phyloP scores from a whole-genome alignment of 2,888 invertebrate genomes.

The Oxyteleia sp. region DNA sequence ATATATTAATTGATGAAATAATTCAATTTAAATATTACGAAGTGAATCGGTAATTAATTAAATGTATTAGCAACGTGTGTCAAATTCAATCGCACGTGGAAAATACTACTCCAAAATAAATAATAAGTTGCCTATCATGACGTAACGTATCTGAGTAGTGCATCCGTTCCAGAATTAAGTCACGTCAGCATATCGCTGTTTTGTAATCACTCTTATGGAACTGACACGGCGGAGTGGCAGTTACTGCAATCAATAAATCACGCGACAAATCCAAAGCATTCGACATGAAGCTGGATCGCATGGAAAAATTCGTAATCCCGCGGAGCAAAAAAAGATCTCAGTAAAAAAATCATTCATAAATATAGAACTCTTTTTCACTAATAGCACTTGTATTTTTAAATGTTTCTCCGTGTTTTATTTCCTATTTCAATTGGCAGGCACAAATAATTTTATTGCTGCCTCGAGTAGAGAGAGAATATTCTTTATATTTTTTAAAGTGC shows the following conservation, averaged over 20 bases:
- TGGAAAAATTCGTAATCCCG: slow-evolving; percentile 42
- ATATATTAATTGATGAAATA: neutral
- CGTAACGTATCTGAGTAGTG: slow-evolving; percentile 26
- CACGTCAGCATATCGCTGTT: slow-evolving; percentile 64
- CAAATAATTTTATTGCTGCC: neutral
- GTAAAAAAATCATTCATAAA: slow-evolving; percentile 24
- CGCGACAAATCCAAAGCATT: slow-evolving; percentile 54
- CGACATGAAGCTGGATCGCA: slow-evolving; percentile 38
- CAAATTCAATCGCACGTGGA: neutral
- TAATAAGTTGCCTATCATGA: slow-evolving; percentile 27
- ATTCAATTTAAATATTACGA: neutral
- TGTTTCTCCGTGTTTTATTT: neutral
- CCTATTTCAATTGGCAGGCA: neutral
- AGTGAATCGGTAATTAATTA: neutral
- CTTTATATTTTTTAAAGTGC: neutral
- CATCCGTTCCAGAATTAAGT: slow-evolving; percentile 59
- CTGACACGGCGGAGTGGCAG: slow-evolving; percentile 56
- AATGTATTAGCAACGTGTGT: neutral
- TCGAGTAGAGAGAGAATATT: neutral
- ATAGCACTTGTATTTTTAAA: slow-evolving; percentile 6
- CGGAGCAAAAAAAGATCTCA: slow-evolving; percentile 1
- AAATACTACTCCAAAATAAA: slow-evolving; percentile 19
- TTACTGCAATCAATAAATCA: slow-evolving; percentile 66
- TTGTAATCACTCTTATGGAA: slow-evolving; percentile 68
- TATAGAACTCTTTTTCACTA: slow-evolving; percentile 17